These are phyloP conservation scores for Meiosimyza platycephala DNA, from an alignment of 2,888 invertebrate species.

Conservation along the genomic window DNA sequence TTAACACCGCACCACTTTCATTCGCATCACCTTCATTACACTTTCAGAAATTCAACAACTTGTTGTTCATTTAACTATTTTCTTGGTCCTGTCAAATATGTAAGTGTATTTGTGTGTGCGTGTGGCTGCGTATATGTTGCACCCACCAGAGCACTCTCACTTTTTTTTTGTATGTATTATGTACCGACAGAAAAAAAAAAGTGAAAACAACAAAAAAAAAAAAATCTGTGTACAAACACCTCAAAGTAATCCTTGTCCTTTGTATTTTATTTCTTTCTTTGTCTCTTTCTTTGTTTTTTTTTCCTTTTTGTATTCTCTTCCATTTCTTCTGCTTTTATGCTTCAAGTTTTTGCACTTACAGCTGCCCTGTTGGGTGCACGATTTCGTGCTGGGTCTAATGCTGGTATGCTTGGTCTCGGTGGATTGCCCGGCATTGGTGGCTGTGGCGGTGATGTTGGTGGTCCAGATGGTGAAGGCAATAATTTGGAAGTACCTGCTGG, in stretches of 20 bases:
- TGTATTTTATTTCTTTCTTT: conserved; percentile 27
- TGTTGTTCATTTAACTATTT: no score
- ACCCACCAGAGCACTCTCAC: background rate
- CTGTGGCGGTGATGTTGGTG: conserved; percentile 65
- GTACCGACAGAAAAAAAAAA: conserved; percentile 39
- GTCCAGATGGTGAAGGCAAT: conserved; percentile 79
- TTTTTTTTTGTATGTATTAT: conserved; percentile 53
- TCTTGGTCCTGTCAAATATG: background rate
- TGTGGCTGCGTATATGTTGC: conserved; percentile 44
- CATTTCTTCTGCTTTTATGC: conserved; percentile 40
- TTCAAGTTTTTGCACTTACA: conserved; percentile 70
- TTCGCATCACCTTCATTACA: no score
- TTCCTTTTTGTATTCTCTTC: conserved; percentile 30
- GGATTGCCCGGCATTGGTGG: conserved; percentile 56
- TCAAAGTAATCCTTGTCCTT: conserved; percentile 38
- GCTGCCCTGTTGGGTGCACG: conserved; percentile 83
- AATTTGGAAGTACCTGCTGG: conserved; percentile 83
- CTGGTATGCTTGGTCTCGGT: conserved; percentile 75
- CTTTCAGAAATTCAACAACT: no score
- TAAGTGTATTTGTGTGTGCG: background rate
- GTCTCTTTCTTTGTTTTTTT: conserved; percentile 18
- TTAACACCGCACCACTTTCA: no score
- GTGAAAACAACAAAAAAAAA: no score
- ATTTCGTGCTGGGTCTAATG: conserved; percentile 80
- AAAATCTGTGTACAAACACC: conserved; percentile 23